These are phyloP conservation scores for Drosophila phalerata DNA, from an alignment of 2,888 invertebrate genomes.

Conservation along the genomic window DNA sequence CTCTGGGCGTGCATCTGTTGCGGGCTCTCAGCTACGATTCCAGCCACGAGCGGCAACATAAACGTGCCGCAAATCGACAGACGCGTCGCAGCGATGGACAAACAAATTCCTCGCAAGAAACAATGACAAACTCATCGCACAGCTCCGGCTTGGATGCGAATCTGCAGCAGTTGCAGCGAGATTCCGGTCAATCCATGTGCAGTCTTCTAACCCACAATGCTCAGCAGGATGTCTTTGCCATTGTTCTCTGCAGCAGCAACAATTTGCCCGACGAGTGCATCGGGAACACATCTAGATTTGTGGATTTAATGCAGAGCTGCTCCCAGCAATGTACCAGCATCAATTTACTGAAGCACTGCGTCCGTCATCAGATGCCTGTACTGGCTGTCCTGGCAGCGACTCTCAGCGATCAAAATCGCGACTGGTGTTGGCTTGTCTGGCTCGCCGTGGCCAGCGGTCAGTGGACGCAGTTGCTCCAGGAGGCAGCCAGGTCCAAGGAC, in stretches of 20 bases:
- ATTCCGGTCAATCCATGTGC: slow-evolving; percentile 54
- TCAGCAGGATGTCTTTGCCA: slow-evolving; percentile 83
- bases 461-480: slow-evolving; percentile 68
- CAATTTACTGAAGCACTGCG: slow-evolving; percentile 78
- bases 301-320: slow-evolving; percentile 75
- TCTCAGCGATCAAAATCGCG: slow-evolving; percentile 67
- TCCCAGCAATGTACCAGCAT: slow-evolving; percentile 69
- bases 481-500: slow-evolving; percentile 34
- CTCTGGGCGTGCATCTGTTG: slow-evolving; percentile 82
- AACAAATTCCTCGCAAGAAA: slow-evolving; percentile 79
- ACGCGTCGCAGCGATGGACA: slow-evolving; percentile 49
- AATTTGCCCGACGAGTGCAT: slow-evolving; percentile 66
- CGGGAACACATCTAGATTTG: slow-evolving; percentile 57
- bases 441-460: slow-evolving; percentile 80
- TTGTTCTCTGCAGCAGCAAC: slow-evolving; percentile 82
- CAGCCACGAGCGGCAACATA: slow-evolving; percentile 52
- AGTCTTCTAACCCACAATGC: slow-evolving; percentile 54
- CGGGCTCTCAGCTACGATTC: slow-evolving; percentile 80
- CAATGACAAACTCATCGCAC: slow-evolving; percentile 80
- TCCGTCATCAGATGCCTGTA: slow-evolving; percentile 79
- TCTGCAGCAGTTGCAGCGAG: slow-evolving; percentile 45
- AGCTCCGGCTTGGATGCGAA: slow-evolving; percentile 80
- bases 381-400: slow-evolving; percentile 83
- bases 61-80: slow-evolving; percentile 48
- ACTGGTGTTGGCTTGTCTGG: slow-evolving; percentile 85